Evolutionary conservation across 2,113 vertebrate species (phyloP).

Genomic region (Gallinago paraguaiae): DNA sequence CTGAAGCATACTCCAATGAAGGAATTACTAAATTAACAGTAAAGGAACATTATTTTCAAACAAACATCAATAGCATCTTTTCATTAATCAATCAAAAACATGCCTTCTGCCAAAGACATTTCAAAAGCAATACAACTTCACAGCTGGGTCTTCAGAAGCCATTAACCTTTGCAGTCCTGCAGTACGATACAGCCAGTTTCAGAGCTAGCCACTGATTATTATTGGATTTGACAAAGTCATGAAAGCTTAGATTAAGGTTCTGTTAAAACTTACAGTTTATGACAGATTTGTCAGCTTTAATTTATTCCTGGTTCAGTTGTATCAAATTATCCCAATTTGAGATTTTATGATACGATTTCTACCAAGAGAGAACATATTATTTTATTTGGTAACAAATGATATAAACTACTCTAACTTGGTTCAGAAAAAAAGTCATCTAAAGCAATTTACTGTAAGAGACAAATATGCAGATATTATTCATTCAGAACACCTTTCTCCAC

Average conservation of each 20-base stretch:
- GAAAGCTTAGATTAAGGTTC: constrained; percentile 73
- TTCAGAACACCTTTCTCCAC: neutral
- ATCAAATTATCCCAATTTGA: constrained; percentile 71
- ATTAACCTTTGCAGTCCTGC: constrained; percentile 60
- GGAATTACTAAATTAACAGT: neutral
- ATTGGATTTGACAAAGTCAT: constrained; percentile 78
- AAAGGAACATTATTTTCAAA: neutral
- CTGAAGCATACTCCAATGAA: neutral
- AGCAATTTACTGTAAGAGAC: neutral
- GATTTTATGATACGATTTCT: constrained; percentile 51
- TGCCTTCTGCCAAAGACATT: neutral
- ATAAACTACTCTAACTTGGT: neutral
- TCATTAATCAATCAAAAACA: neutral
- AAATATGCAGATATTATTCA: neutral
- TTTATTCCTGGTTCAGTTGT: constrained; percentile 71
- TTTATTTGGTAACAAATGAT: constrained; percentile 37
- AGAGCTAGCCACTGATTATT: constrained; percentile 58
- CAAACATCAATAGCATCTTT: neutral
- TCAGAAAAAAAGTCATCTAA: neutral
- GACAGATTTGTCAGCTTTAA: constrained; percentile 79
- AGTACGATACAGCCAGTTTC: constrained; percentile 20
- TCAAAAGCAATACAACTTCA: neutral
- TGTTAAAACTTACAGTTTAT: constrained; percentile 75
- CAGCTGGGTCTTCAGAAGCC: constrained; percentile 27
- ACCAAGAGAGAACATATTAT: constrained; percentile 47